Conservation (phyloP, 2,888 invertebrate genomes). For the Microctonus aethiopoides region DNA sequence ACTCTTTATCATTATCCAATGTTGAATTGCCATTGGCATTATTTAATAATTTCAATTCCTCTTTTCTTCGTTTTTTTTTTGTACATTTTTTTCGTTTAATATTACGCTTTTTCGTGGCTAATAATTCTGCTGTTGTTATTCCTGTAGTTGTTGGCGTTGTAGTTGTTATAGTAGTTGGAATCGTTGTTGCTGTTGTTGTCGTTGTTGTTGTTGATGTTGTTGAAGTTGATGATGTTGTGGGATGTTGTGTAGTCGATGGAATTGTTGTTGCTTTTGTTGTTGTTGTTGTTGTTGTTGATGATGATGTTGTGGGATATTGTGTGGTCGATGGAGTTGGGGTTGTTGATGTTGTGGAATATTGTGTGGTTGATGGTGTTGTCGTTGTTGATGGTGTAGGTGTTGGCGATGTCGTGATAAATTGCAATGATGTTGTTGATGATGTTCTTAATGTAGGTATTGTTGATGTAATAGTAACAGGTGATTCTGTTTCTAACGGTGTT, state of each 20-base stretch:
- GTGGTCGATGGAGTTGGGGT: conserved; percentile 9
- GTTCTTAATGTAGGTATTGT: neutral
- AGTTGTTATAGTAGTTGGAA: neutral
- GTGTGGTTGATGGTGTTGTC: neutral
- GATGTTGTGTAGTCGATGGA: neutral
- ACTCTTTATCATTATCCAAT: neutral
- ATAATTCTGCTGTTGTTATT: neutral
- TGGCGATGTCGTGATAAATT: neutral
- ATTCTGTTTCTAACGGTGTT: neutral
- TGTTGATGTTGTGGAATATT: neutral
- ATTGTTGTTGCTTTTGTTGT: neutral
- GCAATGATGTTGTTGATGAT: neutral
- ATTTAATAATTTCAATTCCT: neutral
- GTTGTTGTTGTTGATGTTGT: neutral
- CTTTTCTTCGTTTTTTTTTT: neutral
- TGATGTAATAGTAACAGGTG: conserved; percentile 1
- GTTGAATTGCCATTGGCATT: neutral
- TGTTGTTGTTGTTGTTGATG: neutral
- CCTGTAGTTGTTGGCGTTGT: neutral
- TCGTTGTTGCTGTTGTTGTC: conserved; percentile 1
- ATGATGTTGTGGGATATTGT: neutral
- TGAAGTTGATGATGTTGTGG: neutral
- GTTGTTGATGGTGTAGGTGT: conserved; percentile 4
- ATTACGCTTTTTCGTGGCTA: neutral
- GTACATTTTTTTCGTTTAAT: conserved; percentile 9